These are phyloP conservation scores for Diaphora mendica DNA, from an alignment of 2,888 invertebrate genomes.

Conservation along the genomic window DNA sequence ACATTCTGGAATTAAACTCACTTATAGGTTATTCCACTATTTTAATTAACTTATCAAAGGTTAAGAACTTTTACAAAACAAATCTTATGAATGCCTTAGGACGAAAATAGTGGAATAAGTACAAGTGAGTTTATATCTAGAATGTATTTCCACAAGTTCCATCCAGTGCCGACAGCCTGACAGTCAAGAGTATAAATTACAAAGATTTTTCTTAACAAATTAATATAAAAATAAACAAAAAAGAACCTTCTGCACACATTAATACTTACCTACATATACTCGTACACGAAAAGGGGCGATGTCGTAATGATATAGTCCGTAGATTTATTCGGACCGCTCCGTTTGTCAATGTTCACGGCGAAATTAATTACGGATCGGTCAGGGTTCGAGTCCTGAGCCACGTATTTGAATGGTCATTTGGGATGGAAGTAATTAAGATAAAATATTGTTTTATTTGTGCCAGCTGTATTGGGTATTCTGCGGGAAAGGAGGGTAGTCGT, in stretches of 20 bases:
- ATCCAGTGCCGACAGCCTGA: too few relatives aligned
- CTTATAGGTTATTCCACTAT: too few relatives aligned
- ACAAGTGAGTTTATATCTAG: too few relatives aligned
- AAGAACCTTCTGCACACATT: conserved; percentile 23
- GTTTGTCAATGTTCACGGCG: conserved; percentile 76
- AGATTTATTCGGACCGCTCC: conserved; percentile 74
- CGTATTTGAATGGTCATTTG: conserved; percentile 67
- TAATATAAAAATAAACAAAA: conserved; percentile 26
- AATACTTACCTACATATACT: conserved; percentile 26
- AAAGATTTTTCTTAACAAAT: neutral
- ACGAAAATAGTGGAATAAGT: too few relatives aligned
- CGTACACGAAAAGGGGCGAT: conserved; percentile 44
- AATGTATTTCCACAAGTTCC: too few relatives aligned
- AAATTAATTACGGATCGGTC: conserved; percentile 79
- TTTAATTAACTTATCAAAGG: too few relatives aligned
- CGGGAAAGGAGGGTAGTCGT: conserved; percentile 31
- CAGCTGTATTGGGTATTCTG: conserved; percentile 44
- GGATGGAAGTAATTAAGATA: conserved; percentile 64
- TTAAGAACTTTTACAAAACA: too few relatives aligned
- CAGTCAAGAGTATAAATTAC: too few relatives aligned
- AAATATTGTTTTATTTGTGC: conserved; percentile 61
- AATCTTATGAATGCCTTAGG: too few relatives aligned
- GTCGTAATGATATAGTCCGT: conserved; percentile 76
- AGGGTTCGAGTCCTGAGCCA: conserved; percentile 63
- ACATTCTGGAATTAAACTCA: too few relatives aligned